Base-by-base conservation (phyloP, 2,797 vertebrate genomes). In the Crenuchus spilurus region DNA sequence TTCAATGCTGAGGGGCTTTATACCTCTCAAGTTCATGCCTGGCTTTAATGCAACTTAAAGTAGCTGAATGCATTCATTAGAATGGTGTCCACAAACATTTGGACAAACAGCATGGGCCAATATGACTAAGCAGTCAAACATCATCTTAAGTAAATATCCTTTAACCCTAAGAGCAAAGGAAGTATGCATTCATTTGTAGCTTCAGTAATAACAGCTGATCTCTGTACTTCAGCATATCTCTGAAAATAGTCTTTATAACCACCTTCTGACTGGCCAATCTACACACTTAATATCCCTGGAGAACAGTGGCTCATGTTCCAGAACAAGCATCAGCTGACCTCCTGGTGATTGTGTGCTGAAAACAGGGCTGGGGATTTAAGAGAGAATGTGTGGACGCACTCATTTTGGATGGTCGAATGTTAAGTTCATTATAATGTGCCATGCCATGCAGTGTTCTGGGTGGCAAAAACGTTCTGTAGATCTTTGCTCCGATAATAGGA, bases 301-400 rank as follows among this genome's bases (percentile, higher is more conserved):
- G 24, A 13, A 52, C 49, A 58, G 6, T 20, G 24, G 55, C 41
- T 31, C 65, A 44, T 11, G n/a, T 31, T 54, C 22, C 28, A 70
- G 24, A 70, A 49, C 28, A 2, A 52, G 54, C 33, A 42, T 44
- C 58, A 63, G 30, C 33, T 73, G 30, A 74, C 22, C 10, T 13
- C 26, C 51, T 41, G 24, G 24, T 65, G 11, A 35, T 49, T 11
- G 52, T 9, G 30, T 49, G 11, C 14, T 46, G 58, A 48, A 52
- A 75, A 48, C 2, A 3, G 61, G 39, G 58, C 35, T 63, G 22
- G 46, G 4, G 24, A 66, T 33, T 70, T 49, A 22, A 66, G 26
- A 78, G 48, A 51, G 24, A 26, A 52, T 65, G 49, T 46, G n/a
- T 6, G 16, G 48, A 66, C 35, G 44, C 35, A 64, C 46, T 52